These are phyloP conservation scores for Elephantulus edwardii DNA, from an alignment of 2,113 vertebrate genomes.

Conservation along the genomic window DNA sequence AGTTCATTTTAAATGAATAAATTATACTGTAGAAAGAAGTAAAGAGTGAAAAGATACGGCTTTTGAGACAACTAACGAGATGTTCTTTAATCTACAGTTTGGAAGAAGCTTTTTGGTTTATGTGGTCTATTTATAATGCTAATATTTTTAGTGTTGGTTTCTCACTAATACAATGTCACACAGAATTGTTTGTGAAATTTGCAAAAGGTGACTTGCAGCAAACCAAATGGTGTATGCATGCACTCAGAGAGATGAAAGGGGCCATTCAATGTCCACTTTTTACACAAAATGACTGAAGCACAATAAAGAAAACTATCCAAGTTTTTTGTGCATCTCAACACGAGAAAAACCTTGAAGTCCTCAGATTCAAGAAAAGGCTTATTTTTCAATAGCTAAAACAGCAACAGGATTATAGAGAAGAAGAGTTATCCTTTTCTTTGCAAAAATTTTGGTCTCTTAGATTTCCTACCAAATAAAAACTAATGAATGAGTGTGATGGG, in stretches of 20 bases:
- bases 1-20: conserved; percentile 26
- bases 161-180: conserved; percentile 39
- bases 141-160: conserved; percentile 65
- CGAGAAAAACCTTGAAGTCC: not conserved
- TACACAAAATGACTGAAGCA: not conserved
- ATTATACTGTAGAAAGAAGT: conserved; percentile 36
- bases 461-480: conserved; percentile 50
- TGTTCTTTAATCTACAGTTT: conserved; percentile 44
- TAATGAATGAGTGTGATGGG: not conserved
- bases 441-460: conserved; percentile 14
- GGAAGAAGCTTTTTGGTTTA: conserved; percentile 53
- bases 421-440: not conserved
- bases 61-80: conserved; percentile 54
- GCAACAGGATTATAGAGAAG: not conserved
- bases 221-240: not conserved
- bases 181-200: not conserved
- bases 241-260: not conserved
- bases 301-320: not conserved
- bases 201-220: conserved; percentile 4
- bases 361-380: not conserved
- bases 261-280: not conserved
- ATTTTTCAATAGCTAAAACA: not conserved
- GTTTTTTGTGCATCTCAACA: not conserved
- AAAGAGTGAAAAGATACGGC: conserved; percentile 35
- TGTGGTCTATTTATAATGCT: conserved; percentile 46